Evolutionary conservation across 2,888 invertebrate species (phyloP).

Genomic region (Lapara coniferarum): DNA sequence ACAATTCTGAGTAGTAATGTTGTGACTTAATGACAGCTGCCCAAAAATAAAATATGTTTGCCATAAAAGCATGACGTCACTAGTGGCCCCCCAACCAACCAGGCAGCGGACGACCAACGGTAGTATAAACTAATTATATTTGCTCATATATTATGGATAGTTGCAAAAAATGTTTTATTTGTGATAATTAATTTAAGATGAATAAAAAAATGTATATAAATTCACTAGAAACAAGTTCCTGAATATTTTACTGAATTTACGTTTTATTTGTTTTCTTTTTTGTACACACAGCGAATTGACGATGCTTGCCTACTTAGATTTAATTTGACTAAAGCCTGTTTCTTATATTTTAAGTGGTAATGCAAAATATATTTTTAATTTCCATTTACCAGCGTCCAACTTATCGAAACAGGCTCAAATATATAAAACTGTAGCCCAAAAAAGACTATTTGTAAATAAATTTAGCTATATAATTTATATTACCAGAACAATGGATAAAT

Average conservation of each 20-base stretch:
- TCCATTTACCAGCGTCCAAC: conserved; percentile 21
- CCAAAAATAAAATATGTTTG: neutral
- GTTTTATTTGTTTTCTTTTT: neutral
- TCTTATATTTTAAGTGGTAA: conserved; percentile 20
- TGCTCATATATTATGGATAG: conserved; percentile 23
- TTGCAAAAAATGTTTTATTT: conserved; percentile 22
- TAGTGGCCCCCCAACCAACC: conserved; percentile 1
- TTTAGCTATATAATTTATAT: conserved; percentile 68
- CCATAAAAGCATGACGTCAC: neutral
- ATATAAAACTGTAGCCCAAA: conserved; percentile 66
- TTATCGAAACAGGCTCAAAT: conserved; percentile 29
- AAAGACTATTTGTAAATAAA: conserved; percentile 78
- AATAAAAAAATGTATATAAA: conserved; percentile 22
- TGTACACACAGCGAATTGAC: conserved; percentile 23
- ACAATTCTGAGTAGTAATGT: too few species aligned
- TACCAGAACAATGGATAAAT: conserved; percentile 22
- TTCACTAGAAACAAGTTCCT: conserved; percentile 24
- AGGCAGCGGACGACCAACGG: conserved; percentile 18
- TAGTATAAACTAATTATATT: conserved; percentile 20
- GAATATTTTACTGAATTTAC: conserved; percentile 18
- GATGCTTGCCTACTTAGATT: conserved; percentile 22
- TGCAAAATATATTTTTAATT: conserved; percentile 23
- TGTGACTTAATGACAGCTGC: too few species aligned
- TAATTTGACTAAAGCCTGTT: conserved; percentile 23
- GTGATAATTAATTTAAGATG: conserved; percentile 23